phyloP scores from a whole-genome alignment of 2,797 vertebrate genomes.

The Myripristis murdjan region DNA sequence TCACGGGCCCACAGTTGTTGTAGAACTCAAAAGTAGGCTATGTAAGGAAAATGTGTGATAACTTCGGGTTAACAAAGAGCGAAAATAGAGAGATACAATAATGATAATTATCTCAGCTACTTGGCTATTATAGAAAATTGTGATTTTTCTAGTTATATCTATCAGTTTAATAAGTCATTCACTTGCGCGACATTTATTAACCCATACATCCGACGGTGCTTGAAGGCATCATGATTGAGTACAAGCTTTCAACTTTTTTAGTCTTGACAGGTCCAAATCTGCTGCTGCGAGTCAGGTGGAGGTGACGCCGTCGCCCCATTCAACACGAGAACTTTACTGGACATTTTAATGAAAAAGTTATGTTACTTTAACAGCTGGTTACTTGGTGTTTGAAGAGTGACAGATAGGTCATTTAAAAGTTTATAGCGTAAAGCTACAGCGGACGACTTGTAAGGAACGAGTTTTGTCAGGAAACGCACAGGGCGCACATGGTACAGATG shows the following conservation, averaged over 20 bases:
- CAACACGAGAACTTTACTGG: neutral
- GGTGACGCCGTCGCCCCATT: neutral
- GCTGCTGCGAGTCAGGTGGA: constrained; percentile 21
- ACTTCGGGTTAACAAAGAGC: too few relatives aligned
- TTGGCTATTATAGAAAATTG: too few relatives aligned
- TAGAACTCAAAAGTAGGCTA: too few relatives aligned
- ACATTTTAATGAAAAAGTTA: too few relatives aligned
- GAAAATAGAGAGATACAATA: too few relatives aligned
- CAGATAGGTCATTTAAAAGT: neutral
- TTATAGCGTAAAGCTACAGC: too few relatives aligned
- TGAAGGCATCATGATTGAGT: constrained; percentile 48
- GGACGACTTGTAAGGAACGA: neutral
- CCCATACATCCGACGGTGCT: constrained; percentile 1
- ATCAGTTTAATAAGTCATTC: neutral
- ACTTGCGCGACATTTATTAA: too few relatives aligned
- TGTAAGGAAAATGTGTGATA: too few relatives aligned
- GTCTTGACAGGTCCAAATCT: constrained; percentile 20
- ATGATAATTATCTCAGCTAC: too few relatives aligned
- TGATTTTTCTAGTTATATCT: too few relatives aligned
- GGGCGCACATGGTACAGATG: constrained; percentile 45
- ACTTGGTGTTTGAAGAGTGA: accelerated
- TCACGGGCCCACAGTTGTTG: too few relatives aligned
- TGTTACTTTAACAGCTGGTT: neutral
- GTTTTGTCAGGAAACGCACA: neutral
- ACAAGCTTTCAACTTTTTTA: constrained; percentile 46